Evolutionary conservation across 2,113 vertebrate species (phyloP).

Genomic region (Limnothrissa miodon): DNA sequence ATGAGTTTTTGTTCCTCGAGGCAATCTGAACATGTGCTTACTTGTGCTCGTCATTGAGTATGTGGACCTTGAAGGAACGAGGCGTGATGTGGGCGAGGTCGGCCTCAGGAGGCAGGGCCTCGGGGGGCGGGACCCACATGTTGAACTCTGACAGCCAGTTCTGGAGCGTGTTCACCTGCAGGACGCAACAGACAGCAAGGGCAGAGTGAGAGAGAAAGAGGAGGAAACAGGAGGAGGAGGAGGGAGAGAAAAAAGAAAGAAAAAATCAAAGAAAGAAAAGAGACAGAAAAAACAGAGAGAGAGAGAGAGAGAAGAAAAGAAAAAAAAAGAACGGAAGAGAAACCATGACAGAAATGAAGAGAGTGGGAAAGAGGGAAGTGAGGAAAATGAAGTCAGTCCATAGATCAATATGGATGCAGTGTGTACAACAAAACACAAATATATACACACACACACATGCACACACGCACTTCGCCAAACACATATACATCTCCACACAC

Average conservation of each 20-base stretch:
- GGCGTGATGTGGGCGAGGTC: slow-evolving; percentile 77
- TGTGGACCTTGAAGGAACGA: slow-evolving; percentile 92
- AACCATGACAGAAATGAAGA: slow-evolving; percentile 17
- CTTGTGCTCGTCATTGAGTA: slow-evolving; percentile 97
- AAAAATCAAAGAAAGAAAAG: neutral
- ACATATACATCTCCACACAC: slow-evolving; percentile 46
- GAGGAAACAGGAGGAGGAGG: slow-evolving; percentile 17
- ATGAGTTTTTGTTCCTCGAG: neutral
- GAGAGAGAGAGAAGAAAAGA: slow-evolving; percentile 3
- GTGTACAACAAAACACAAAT: slow-evolving; percentile 20
- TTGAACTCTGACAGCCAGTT: slow-evolving; percentile 98
- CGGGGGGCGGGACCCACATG: slow-evolving; percentile 86
- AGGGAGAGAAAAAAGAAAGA: neutral
- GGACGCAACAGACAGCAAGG: slow-evolving; percentile 10
- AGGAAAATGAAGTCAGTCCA: slow-evolving; percentile 15
- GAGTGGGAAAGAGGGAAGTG: slow-evolving; percentile 16
- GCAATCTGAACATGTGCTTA: slow-evolving; percentile 60
- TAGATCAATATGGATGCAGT: slow-evolving; percentile 23
- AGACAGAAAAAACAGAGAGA: neutral
- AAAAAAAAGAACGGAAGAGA: neutral
- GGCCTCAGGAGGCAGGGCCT: slow-evolving; percentile 77
- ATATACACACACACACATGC: neutral
- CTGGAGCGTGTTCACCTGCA: slow-evolving; percentile 93
- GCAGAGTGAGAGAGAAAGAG: slow-evolving; percentile 13
- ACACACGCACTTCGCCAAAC: slow-evolving; percentile 41